These are phyloP conservation scores for Hestina assimilis DNA, from an alignment of 1,140 invertebrate species.

Conservation along the genomic window DNA sequence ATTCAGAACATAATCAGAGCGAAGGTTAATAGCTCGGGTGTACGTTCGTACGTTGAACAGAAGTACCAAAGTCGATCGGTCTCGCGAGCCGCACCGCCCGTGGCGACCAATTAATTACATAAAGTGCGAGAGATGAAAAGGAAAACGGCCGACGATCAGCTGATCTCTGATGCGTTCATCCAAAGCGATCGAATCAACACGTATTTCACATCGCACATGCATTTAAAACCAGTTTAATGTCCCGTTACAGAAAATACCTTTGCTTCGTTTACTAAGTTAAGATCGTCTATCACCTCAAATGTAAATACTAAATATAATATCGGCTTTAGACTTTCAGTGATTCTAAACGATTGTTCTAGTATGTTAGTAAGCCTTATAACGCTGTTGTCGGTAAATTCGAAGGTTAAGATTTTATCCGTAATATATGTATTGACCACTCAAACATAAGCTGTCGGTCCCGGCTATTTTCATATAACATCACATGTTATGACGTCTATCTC, in stretches of 20 bases:
- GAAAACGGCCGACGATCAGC: slow-evolving; percentile 62
- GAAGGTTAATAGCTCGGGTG: slow-evolving; percentile 31
- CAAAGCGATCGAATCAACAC: slow-evolving; percentile 15
- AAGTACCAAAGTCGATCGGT: slow-evolving; percentile 24
- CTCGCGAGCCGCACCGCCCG: slow-evolving; percentile 29
- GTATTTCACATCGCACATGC: slow-evolving; percentile 11
- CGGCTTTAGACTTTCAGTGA: no score
- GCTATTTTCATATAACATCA: no score
- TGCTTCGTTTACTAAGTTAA: neutral
- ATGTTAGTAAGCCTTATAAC: no score
- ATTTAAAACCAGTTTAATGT: slow-evolving; percentile 42
- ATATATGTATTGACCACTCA: no score
- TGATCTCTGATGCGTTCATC: slow-evolving; percentile 43
- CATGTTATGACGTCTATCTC: no score
- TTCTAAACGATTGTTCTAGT: no score
- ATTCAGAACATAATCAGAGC: slow-evolving; percentile 43
- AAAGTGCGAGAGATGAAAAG: slow-evolving; percentile 62
- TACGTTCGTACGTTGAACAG: slow-evolving; percentile 21
- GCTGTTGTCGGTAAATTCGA: no score
- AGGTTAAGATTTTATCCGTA: no score
- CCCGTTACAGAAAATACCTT: slow-evolving; percentile 31
- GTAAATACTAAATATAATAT: neutral
- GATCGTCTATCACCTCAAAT: neutral
- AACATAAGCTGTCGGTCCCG: no score
- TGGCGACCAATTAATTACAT: slow-evolving; percentile 63